Evolutionary conservation across 92 coral and sea anemone species (phyloP).

Genomic region (Heteractis magnifica): DNA sequence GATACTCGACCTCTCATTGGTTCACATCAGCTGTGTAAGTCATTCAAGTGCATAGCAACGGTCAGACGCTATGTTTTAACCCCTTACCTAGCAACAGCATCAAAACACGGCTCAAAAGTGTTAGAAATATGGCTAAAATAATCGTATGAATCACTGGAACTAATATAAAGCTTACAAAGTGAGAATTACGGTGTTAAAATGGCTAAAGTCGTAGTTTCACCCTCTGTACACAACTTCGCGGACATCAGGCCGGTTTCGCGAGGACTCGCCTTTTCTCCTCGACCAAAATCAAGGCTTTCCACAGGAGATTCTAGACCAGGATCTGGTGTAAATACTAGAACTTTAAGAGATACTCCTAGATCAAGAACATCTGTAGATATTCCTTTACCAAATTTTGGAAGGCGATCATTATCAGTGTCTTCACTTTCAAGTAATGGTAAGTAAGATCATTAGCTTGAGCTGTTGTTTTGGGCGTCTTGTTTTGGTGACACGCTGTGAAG

Average conservation of each 20-base stretch:
- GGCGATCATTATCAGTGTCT: constrained; percentile 56
- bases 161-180: background rate
- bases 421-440: constrained; percentile 66
- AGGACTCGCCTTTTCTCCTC: constrained; percentile 65
- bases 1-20: constrained; percentile 24
- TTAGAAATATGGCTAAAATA: constrained; percentile 15
- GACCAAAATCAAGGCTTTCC: constrained; percentile 70
- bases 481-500: no score
- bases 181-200: constrained; percentile 16
- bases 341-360: constrained; percentile 21
- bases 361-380: constrained; percentile 34
- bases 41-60: constrained; percentile 68
- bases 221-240: constrained; percentile 70
- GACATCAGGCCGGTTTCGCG: constrained; percentile 82
- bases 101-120: constrained; percentile 47
- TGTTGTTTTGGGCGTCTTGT: background rate
- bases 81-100: constrained; percentile 58
- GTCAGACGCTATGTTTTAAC: constrained; percentile 32
- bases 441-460: constrained; percentile 33
- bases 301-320: constrained; percentile 52
- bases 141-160: constrained; percentile 11
- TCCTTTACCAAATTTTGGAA: constrained; percentile 43
- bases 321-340: constrained; percentile 52
- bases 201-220: constrained; percentile 84
- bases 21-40: constrained; percentile 8